phyloP scores from a whole-genome alignment of 2,888 invertebrate genomes.

The Brachyptera risi region DNA sequence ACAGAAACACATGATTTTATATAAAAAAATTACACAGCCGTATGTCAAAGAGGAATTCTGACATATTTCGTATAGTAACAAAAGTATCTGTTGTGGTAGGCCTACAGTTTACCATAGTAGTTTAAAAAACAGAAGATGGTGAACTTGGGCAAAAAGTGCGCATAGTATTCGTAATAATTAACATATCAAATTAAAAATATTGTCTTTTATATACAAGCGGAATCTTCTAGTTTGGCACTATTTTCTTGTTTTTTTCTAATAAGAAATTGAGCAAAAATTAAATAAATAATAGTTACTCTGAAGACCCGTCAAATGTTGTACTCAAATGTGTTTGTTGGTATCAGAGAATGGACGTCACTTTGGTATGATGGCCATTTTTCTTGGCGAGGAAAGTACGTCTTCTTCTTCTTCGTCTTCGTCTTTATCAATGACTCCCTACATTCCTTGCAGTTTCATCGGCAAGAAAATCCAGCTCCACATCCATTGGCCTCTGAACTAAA shows the following conservation, averaged over 20 bases:
- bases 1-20: neutral
- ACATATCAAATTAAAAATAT: neutral
- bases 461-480: constrained; percentile 30
- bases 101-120: no score
- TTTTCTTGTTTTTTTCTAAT: constrained; percentile 11
- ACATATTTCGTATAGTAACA: constrained; percentile 7
- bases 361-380: constrained; percentile 36
- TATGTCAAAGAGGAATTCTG: constrained; percentile 18
- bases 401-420: no score
- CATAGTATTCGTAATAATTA: neutral
- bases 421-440: constrained; percentile 42
- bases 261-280: constrained; percentile 17
- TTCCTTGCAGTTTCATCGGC: constrained; percentile 37
- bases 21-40: constrained; percentile 14
- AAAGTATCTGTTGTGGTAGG: no score
- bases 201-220: neutral
- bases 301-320: neutral
- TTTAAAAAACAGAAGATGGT: no score
- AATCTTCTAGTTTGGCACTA: constrained; percentile 15
- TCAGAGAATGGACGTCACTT: no score
- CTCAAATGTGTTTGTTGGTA: no score
- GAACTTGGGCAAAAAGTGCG: no score
- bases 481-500: constrained; percentile 32
- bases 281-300: constrained; percentile 20
- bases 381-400: no score